These are phyloP conservation scores for Amyelois transitella DNA, from an alignment of 1,140 invertebrate species.

Conservation along the genomic window DNA sequence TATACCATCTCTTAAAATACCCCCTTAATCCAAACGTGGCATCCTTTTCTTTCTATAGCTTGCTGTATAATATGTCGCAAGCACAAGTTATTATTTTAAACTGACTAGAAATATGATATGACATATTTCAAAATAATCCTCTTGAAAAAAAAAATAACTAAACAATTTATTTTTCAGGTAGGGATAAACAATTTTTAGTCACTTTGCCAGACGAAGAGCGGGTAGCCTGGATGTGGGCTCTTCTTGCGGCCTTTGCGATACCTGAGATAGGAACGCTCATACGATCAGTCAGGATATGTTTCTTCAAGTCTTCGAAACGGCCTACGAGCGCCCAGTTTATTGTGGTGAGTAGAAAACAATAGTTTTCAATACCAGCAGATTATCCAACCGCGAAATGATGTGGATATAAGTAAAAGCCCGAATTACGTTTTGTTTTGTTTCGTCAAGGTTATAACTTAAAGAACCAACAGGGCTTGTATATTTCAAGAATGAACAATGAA, in stretches of 20 bases:
- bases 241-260: slow-evolving; percentile 89
- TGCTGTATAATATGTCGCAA: too few relatives aligned
- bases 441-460: background rate
- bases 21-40: too few relatives aligned
- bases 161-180: slow-evolving; percentile 74
- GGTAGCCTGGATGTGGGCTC: slow-evolving; percentile 94
- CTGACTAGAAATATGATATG: too few relatives aligned
- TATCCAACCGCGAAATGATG: slow-evolving; percentile 1
- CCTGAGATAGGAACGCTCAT: slow-evolving; percentile 92
- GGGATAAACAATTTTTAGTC: slow-evolving; percentile 87
- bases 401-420: background rate
- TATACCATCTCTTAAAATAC: too few relatives aligned
- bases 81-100: too few relatives aligned
- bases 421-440: background rate
- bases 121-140: too few relatives aligned
- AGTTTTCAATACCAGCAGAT: background rate
- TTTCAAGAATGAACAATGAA: too few relatives aligned
- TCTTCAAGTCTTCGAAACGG: slow-evolving; percentile 90
- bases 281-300: slow-evolving; percentile 88
- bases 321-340: slow-evolving; percentile 79
- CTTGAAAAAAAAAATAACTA: too few relatives aligned
- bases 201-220: slow-evolving; percentile 86
- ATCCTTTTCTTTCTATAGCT: too few relatives aligned
- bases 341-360: slow-evolving; percentile 46
- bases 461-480: too few relatives aligned